Evolutionary conservation across 2,797 vertebrate species (phyloP), one percentile per base, ranked within the genome.

Genomic region (Acipenser transmontanus): DNA sequence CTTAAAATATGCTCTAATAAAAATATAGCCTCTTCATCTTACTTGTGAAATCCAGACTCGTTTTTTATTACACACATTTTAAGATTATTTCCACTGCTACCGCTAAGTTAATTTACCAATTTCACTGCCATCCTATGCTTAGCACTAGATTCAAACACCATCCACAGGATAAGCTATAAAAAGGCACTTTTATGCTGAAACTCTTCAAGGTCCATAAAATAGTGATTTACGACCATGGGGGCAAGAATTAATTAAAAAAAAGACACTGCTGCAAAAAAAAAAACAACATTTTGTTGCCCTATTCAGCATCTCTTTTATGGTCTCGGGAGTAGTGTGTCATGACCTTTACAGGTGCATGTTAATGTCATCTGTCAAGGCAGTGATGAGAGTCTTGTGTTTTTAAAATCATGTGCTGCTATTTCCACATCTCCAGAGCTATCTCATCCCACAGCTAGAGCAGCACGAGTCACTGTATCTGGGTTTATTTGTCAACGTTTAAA

Each of bases 41-140:
- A 34, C 20, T 34, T 34, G 34, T 34, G 34, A 34, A 34, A 34
- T 34, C 34, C 34, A 66, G 63, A 56, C 76, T 79, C 3, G 0
- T 52, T 52, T 57, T 57, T 57, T 57, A 7, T n/a, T 7, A 8
- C 54, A 11, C 12, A 11, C 54, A n/a, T 11, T 57, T n/a, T 57
- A 13, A 57, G 54, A 11, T 57, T 11, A 57, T 57, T 57, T 57
- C 54, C 54, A 7, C 1, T n/a, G 12, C 9, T 57, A 7, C 12
- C 7, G 14, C 54, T n/a, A 57, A 57, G 54, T 57, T 11, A 13
- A 57, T 57, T 13, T 57, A 7, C 14, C 54, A n/a, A 57, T 13
- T 57, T 57, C 13, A 57, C 6, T n/a, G 54, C 54, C 54, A 1
- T 57, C 11, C 14, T n/a, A 11, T 57, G 54, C 54, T n/a, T n/a